These are phyloP conservation scores for Mionectes olivaceus DNA, from an alignment of 2,797 vertebrate genomes.

Conservation along the genomic window DNA sequence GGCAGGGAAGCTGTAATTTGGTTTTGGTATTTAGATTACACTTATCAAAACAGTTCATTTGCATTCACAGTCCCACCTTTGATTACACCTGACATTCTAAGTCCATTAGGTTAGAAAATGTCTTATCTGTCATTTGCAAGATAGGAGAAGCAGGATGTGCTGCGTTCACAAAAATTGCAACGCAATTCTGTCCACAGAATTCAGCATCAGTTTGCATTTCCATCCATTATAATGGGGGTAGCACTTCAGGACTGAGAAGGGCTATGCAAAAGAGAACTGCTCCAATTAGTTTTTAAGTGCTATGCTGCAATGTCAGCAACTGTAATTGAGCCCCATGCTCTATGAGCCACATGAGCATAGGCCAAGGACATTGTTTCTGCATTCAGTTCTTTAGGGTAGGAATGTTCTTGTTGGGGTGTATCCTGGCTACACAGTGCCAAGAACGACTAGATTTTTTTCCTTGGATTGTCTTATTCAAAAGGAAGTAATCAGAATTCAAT, in stretches of 20 bases:
- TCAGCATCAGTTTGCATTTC: background rate
- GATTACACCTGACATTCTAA: slow-evolving; percentile 9
- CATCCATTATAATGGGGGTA: background rate
- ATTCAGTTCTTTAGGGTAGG: rapidly evolving
- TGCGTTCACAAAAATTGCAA: background rate
- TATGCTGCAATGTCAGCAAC: background rate
- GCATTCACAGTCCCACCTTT: slow-evolving; percentile 10
- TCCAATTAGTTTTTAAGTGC: background rate
- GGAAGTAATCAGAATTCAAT: background rate
- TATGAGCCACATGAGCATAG: background rate
- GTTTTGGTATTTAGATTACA: background rate
- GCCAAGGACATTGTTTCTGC: background rate
- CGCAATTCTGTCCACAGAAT: background rate
- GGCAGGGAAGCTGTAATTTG: background rate
- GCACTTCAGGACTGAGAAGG: background rate
- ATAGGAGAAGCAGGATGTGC: background rate
- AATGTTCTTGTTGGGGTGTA: background rate
- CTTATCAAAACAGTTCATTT: slow-evolving; percentile 11
- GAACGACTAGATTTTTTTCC: background rate
- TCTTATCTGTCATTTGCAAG: background rate
- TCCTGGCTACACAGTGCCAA: background rate
- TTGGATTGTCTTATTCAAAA: background rate
- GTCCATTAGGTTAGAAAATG: background rate
- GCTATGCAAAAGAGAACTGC: background rate
- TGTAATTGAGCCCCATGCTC: rapidly evolving